These are phyloP conservation scores for Balaeniceps rex DNA, from an alignment of 2,113 vertebrate genomes.

Conservation along the genomic window DNA sequence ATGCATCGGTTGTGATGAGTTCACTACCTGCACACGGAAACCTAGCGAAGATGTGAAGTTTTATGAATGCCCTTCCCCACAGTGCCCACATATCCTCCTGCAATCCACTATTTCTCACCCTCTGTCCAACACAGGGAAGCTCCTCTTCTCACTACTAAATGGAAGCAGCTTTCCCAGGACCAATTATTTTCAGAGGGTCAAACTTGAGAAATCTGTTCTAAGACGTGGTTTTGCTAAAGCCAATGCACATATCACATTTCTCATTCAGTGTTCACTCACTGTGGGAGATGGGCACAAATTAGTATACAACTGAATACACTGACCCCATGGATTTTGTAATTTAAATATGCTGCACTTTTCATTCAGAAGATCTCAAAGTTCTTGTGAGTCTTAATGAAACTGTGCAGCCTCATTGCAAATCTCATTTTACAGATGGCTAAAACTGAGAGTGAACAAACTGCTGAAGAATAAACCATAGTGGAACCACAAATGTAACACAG, in stretches of 20 bases:
- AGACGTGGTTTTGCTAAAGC: not conserved
- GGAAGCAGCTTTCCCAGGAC: not conserved
- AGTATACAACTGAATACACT: not conserved
- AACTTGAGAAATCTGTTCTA: not conserved
- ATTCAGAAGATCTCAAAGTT: not conserved
- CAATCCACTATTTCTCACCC: not conserved
- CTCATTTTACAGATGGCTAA: not conserved
- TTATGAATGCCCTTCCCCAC: not conserved
- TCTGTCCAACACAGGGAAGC: not conserved
- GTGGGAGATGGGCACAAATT: not conserved
- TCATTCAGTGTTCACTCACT: not conserved
- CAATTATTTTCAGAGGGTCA: not conserved
- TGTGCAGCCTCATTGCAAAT: not conserved
- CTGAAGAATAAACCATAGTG: not conserved
- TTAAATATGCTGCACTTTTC: not conserved
- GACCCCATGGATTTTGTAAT: not conserved
- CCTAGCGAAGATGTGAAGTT: not conserved
- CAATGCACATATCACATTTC: not conserved
- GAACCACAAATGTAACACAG: not conserved
- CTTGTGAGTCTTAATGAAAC: not conserved
- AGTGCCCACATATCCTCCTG: not conserved
- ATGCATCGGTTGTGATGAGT: rapidly evolving
- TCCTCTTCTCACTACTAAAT: not conserved
- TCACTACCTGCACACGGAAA: not conserved
- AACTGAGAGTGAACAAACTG: not conserved